Base-by-base conservation (phyloP, 2,797 vertebrate species). In the Psittacula echo region DNA sequence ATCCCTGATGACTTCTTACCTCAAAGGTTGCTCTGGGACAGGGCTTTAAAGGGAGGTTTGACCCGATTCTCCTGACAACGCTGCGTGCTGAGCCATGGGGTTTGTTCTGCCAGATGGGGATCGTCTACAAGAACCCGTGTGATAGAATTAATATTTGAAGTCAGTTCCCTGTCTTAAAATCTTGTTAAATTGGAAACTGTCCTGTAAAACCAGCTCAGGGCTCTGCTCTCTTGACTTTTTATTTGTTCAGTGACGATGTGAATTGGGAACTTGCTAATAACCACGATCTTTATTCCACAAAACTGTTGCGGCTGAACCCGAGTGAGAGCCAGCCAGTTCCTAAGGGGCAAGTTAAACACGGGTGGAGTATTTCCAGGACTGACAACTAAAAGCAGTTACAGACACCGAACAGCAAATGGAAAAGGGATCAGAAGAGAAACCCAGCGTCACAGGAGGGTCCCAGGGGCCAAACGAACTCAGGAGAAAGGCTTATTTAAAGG, bases 31-130 rank as follows among this genome's bases (percentile, higher is more conserved):
- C 99, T 90, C 99, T 98, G 87, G 98, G 98, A 93, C 99, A 99
- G n/a, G 99, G 99, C 78, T 97, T 99, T 67, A 99, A 97, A 22
- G 99, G 99, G 44, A 99, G 98, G 54, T 98, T 99, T 74, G 99
- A 99, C n/a, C 99, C 99, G 19, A 99, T 99, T 98, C 98, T 99
- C 96, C 99, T 98, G 85, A 99, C 99, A 39, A 99, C 99, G 70
- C 99, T 99, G 39, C 99, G 99, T 7, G 99, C 98, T 5, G 99
- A 99, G 93, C 99, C 99, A 29, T 99, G 98, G 27, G 99, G 99
- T 94, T 99, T 99, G 97, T 99, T 99, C 98, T 99, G 99, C 99
- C 99, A 99, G 97, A 99, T 99, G 80, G 99, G 99, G 94, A 99
- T 99, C 30, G 99, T 99, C 97, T 99, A 94, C 95, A 98, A 95